These are phyloP conservation scores for Decapterus maruadsi DNA, from an alignment of 2,797 vertebrate genomes.

Conservation along the genomic window DNA sequence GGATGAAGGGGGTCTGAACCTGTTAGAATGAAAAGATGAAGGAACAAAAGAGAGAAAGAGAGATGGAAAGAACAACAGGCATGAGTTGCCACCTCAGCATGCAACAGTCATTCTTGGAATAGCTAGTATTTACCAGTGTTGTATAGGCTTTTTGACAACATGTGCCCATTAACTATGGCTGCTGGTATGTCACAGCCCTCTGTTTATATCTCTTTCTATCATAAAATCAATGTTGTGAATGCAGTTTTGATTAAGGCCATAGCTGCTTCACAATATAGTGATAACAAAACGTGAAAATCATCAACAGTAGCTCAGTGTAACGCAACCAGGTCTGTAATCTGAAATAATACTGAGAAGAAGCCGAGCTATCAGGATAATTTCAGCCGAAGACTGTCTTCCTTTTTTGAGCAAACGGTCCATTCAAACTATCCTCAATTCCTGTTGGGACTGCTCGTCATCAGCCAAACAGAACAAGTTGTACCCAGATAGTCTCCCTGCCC, in stretches of 20 bases:
- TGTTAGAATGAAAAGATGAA: slow-evolving; percentile 21
- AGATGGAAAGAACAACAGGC: slow-evolving; percentile 1
- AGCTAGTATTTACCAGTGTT: slow-evolving; percentile 8
- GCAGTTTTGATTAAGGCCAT: neutral
- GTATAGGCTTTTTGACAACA: neutral
- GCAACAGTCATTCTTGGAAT: neutral
- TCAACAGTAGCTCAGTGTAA: neutral
- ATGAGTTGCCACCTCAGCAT: slow-evolving; percentile 1
- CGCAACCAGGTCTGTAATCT: neutral
- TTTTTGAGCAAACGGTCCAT: neutral
- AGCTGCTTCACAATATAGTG: neutral
- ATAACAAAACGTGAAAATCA: slow-evolving; percentile 3
- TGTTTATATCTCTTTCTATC: neutral
- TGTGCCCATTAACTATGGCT: neutral
- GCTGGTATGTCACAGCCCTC: neutral
- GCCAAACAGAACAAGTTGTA: slow-evolving; percentile 2
- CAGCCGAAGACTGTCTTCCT: slow-evolving; percentile 5
- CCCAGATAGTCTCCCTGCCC: neutral
- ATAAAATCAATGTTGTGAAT: slow-evolving; percentile 8
- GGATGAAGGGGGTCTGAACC: slow-evolving; percentile 7
- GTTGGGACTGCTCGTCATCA: slow-evolving; percentile 6
- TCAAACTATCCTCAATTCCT: neutral
- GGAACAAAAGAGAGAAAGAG: slow-evolving; percentile 15
- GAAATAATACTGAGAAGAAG: neutral
- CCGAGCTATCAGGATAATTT: neutral